phyloP scores from a whole-genome alignment of 2,888 invertebrate genomes.

The Brachycybe producta region DNA sequence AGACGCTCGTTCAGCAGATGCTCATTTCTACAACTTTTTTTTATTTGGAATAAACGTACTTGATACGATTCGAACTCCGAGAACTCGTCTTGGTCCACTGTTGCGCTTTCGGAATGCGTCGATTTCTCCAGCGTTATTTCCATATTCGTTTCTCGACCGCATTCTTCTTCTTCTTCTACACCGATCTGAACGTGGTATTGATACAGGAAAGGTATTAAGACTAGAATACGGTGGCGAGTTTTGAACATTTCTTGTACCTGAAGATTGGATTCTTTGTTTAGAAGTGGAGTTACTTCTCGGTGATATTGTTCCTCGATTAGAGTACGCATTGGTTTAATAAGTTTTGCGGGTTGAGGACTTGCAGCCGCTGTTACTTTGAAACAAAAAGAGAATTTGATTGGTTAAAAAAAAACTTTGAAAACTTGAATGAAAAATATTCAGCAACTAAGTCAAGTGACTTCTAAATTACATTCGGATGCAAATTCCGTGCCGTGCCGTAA shows the following conservation, averaged over 20 bases:
- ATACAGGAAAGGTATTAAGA: background rate
- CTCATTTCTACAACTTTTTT: too few species aligned
- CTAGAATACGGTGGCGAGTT: background rate
- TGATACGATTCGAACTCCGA: slow-evolving; percentile 20
- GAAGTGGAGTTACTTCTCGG: slow-evolving; percentile 28
- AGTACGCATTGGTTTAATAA: slow-evolving; percentile 80
- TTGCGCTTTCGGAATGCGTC: slow-evolving; percentile 18
- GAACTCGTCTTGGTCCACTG: slow-evolving; percentile 24
- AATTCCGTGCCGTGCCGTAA: too few species aligned
- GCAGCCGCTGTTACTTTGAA: slow-evolving; percentile 44
- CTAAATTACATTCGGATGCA: slow-evolving; percentile 1
- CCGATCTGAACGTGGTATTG: too few species aligned
- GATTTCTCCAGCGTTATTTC: too few species aligned
- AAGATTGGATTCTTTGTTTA: too few species aligned
- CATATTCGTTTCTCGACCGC: background rate
- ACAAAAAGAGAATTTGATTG: slow-evolving; percentile 8
- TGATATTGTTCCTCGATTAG: slow-evolving; percentile 62
- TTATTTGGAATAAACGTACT: too few species aligned
- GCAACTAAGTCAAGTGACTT: slow-evolving; percentile 13
- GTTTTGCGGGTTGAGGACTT: slow-evolving; percentile 57
- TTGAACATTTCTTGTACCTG: background rate
- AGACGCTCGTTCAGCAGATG: too few species aligned
- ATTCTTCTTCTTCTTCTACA: too few species aligned
- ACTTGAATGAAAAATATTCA: slow-evolving; percentile 12
- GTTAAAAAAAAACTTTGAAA: slow-evolving; percentile 7